Base-by-base conservation (phyloP, 1,140 invertebrate genomes). In the Drosophila repletoides region DNA sequence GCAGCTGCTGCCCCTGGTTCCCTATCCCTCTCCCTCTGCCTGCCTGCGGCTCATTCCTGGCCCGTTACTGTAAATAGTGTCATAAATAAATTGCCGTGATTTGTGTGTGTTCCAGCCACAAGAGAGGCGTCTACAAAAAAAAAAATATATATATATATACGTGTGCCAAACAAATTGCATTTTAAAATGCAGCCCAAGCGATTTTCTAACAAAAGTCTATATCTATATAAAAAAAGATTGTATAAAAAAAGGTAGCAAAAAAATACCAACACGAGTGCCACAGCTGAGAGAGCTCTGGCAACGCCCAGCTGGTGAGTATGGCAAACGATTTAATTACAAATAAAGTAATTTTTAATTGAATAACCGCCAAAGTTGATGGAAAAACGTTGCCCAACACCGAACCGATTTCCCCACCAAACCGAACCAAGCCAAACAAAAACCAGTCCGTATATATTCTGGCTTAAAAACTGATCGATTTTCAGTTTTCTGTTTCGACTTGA, bases 261-360 rank as follows among this genome's bases (percentile, higher is more conserved):
- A 43, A 33, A 53, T 40, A 22, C 41, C 49, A 77, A 55, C 33
- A 72, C 64, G 52, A 48, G 52, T 26, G 69, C 29, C 59, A 36
- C 71, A 61, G 55, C 55, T 55, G 61, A 17, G 22, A 33, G 53
- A 1, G 43, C 21, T 34, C 21, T 28, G 21, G 21, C 48, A 58
- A 29, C 5, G 21, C 6, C 41, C 40, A 59, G 45, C 36, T 52
- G 58, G 38, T 38, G 56, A 69, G 53, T 43, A 58, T 40, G 52
- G 53, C 36, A 76, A 69, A 79, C 77, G 79, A 88, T 88, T 88
- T 88, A 88, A 88, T 88, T 88, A 88, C 83, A 84, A 88, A 88
- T 88, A 84, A 88, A 88, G 84, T 88, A 88, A 88, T 88, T 88
- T 88, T 88, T 88, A 88, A 88, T 88, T 88, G 83, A 88, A 88